Evolutionary conservation across 2,113 vertebrate species (phyloP).

Genomic region (Cacatua alba): DNA sequence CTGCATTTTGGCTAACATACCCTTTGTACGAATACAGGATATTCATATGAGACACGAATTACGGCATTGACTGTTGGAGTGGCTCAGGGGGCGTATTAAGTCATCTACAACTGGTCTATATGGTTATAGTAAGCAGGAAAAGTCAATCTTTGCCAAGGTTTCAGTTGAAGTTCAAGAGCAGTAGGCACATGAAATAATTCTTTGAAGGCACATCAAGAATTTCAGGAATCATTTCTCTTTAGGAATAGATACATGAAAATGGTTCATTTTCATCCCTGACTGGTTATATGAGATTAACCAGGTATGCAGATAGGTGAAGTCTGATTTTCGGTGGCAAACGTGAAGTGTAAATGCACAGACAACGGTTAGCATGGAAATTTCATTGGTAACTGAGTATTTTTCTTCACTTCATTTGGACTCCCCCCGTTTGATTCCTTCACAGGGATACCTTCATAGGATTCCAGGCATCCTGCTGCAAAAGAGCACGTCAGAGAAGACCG

Average conservation of each 20-base stretch:
- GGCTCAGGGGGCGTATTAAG: neutral
- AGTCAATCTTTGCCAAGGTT: neutral
- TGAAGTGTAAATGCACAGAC: rapidly evolving
- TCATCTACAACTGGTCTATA: neutral
- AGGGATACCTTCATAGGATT: neutral
- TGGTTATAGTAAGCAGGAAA: neutral
- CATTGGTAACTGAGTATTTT: neutral
- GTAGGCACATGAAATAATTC: neutral
- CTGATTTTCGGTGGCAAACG: neutral
- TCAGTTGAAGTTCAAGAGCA: neutral
- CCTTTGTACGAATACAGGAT: neutral
- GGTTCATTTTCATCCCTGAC: neutral
- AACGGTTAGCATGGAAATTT: neutral
- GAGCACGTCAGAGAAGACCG: neutral
- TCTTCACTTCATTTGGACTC: neutral
- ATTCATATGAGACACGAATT: neutral
- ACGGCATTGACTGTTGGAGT: neutral
- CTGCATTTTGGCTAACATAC: neutral
- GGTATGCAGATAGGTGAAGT: neutral
- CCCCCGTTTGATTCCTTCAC: neutral
- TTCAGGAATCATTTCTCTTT: neutral
- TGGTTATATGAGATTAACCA: neutral
- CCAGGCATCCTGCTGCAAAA: neutral
- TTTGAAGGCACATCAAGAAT: neutral
- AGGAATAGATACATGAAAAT: neutral